Evolutionary conservation across 2,888 invertebrate species (phyloP), one percentile per base, ranked within the genome.

Genomic region (Lithophane leautieri): DNA sequence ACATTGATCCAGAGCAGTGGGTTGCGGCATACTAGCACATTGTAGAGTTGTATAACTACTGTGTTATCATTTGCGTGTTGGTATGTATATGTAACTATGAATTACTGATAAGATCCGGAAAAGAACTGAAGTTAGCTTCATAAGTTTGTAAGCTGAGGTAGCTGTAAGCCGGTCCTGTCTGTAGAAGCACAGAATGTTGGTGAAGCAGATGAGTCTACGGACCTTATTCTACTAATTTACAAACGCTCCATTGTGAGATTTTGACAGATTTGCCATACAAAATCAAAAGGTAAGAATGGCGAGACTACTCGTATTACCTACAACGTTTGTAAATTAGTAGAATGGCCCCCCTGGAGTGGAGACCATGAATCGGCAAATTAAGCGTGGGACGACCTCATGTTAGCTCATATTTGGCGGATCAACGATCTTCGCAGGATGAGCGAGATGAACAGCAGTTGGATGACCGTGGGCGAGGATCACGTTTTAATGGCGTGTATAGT

Each of bases 1-100:
- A 67, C 68, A 73, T 77, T 40, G 70, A 83, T 83, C 83, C 40
- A 66, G 71, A 71, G 83, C 83, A 68, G 0, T 65, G 28, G 56
- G 70, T 74, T 83, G 71, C 68, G 58, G 44, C 77, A 81, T 54
- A 47, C 47, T 47, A 19, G 69, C 54, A 52, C 50, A 58, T 62
- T 54, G 47, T n/a, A 42, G 1, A 40, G 40, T 85, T 69, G 69
- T 67, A 58, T 80, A 81, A 73, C 34, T 34, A n/a, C 34, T 72
- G 2, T 12, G 12, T 6, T 80, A 62, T 73, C 6, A 71, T 71
- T 19, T 54, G 52, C 8, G 16, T 72, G 3, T n/a, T 28, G 19
- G 9, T 54, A 67, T 16, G 8, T 22, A 50, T 3, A 9, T 40
- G 40, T 40, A 40, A 50, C 50, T 50, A 50, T 50, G 9, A 67